Percentiles rank a stretch among this genome's conserved stretches.
phyloP scores from a whole-genome alignment of 2,797 vertebrate genomes.

The Sebastes steindachneri region DNA sequence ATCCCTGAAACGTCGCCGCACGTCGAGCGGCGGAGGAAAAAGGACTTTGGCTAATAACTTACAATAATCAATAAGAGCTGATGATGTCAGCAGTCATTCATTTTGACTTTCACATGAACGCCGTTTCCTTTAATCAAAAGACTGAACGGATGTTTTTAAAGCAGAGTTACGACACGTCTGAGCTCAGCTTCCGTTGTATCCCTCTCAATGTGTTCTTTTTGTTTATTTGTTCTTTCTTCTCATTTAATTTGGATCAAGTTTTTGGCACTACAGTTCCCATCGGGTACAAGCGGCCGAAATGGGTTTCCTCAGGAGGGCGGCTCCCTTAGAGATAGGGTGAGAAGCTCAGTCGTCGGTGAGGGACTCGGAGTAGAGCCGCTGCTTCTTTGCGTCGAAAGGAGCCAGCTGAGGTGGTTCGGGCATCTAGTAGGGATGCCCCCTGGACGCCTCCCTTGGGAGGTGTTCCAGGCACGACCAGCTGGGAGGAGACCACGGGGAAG shows the following conservation, averaged over 20 bases:
- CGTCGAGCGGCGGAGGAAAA: background rate
- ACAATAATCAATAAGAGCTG: constrained; percentile 35
- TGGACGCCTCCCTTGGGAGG: too few species aligned
- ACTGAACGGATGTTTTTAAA: background rate
- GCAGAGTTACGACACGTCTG: background rate
- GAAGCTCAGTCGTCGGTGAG: accelerated
- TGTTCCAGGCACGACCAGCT: too few species aligned
- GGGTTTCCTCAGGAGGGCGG: too few species aligned
- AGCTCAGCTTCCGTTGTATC: background rate
- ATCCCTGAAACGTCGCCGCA: constrained; percentile 21
- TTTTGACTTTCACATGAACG: background rate
- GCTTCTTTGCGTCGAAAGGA: too few species aligned
- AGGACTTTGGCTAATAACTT: constrained; percentile 32
- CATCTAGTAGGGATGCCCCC: too few species aligned
- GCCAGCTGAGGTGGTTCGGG: too few species aligned
- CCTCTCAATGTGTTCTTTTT: background rate
- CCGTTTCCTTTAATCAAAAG: background rate
- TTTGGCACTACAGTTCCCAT: background rate
- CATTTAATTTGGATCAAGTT: background rate
- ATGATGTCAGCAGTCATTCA: constrained; percentile 44
- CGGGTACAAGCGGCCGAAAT: too few species aligned
- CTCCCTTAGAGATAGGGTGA: too few species aligned
- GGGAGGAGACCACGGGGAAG: too few species aligned
- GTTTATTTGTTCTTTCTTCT: background rate
- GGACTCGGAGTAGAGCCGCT: too few species aligned